Evolutionary conservation across 2,888 invertebrate species (phyloP).

Genomic region (Callyntrura guangdongensis): DNA sequence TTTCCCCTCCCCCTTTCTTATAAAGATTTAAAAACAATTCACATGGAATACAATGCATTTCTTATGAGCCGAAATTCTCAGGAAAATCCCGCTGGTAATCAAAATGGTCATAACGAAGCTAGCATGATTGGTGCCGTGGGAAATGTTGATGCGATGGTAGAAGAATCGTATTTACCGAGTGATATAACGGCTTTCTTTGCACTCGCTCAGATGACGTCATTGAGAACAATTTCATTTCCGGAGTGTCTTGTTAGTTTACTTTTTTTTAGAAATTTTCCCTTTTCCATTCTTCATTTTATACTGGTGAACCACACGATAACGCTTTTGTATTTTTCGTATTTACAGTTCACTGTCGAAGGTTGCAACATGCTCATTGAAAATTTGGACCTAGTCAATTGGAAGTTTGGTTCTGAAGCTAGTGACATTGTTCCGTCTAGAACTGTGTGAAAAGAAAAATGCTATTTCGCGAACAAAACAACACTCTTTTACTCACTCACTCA

Average conservation of each 20-base stretch:
- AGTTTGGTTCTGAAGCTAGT: constrained; percentile 67
- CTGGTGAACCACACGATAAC: too few relatives aligned
- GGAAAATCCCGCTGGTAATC: constrained; percentile 16
- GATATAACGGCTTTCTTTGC: constrained; percentile 70
- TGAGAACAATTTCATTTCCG: constrained; percentile 59
- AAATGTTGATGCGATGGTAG: constrained; percentile 21
- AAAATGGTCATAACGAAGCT: constrained; percentile 3
- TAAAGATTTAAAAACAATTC: constrained; percentile 63
- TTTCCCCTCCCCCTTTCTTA: neutral
- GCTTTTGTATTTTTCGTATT: neutral
- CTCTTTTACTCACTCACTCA: too few relatives aligned
- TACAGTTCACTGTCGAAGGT: constrained; percentile 61
- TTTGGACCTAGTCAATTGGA: constrained; percentile 66
- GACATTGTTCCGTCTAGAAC: constrained; percentile 68
- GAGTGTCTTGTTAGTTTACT: constrained; percentile 61
- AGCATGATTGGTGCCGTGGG: neutral
- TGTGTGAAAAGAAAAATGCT: neutral
- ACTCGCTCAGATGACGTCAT: constrained; percentile 53
- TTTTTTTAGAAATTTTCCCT: neutral
- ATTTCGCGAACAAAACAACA: constrained; percentile 19
- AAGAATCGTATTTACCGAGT: constrained; percentile 66
- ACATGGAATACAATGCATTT: constrained; percentile 72
- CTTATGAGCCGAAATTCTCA: constrained; percentile 58
- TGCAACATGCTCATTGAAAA: constrained; percentile 58
- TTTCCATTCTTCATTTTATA: too few relatives aligned